Conservation (phyloP, 2,888 invertebrate genomes). For the Azorinus chamasolen region DNA sequence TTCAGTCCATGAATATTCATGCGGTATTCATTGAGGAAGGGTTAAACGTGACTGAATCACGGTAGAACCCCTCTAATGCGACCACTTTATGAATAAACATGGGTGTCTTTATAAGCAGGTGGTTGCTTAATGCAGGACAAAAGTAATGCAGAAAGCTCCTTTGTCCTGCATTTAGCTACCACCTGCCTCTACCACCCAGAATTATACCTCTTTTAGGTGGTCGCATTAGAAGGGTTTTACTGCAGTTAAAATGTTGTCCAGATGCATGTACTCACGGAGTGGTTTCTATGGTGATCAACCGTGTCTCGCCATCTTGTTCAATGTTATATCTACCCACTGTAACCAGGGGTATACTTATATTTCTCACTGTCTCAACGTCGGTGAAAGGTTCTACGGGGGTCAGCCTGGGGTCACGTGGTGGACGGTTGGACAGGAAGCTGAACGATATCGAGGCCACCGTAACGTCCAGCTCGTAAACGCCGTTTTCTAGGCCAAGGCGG, state of each 20-base stretch:
- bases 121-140: not conserved
- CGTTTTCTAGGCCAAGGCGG: slow-evolving; percentile 14
- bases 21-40: no score
- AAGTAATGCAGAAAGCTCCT: not conserved
- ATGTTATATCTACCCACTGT: slow-evolving; percentile 32
- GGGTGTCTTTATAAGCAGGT: no score
- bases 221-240: no score
- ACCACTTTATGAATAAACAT: no score
- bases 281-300: slow-evolving; percentile 34
- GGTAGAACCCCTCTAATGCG: no score
- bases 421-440: slow-evolving; percentile 10
- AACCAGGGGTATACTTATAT: slow-evolving; percentile 20
- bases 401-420: slow-evolving; percentile 24
- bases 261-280: slow-evolving; percentile 40
- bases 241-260: not conserved
- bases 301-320: slow-evolving; percentile 2
- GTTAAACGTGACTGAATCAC: no score
- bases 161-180: not conserved
- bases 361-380: slow-evolving; percentile 3
- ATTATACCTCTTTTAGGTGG: no score
- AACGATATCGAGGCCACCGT: slow-evolving; percentile 24
- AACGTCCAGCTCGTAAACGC: slow-evolving; percentile 37
- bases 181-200: no score
- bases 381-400: slow-evolving; percentile 54
- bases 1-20: no score